These are phyloP conservation scores for Pluvialis apricaria DNA, from an alignment of 2,113 vertebrate species.

Conservation along the genomic window DNA sequence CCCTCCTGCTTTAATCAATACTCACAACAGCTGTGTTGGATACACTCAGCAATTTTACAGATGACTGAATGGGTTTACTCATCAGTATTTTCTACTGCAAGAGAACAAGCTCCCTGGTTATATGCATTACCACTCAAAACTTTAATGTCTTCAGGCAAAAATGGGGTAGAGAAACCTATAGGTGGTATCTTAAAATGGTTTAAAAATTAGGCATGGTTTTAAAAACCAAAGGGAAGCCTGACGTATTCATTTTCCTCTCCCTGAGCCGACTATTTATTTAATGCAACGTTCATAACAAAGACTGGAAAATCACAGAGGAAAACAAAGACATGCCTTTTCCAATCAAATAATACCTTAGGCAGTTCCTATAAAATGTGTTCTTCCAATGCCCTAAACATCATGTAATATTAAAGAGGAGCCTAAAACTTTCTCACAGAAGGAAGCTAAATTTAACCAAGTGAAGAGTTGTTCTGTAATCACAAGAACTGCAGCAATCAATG, in stretches of 20 bases:
- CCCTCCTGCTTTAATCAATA: conserved; percentile 23
- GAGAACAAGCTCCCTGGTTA: neutral
- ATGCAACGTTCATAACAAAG: conserved; percentile 12
- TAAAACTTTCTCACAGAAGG: conserved; percentile 22
- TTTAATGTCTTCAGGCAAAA: neutral
- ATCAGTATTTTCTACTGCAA: conserved; percentile 29
- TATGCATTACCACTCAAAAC: neutral
- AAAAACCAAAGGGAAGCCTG: conserved; percentile 6
- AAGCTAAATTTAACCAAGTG: conserved; percentile 21
- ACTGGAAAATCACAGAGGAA: conserved; percentile 18
- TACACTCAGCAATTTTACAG: conserved; percentile 3
- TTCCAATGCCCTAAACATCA: conserved; percentile 16
- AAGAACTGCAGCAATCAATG: conserved; percentile 32
- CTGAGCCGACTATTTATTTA: neutral
- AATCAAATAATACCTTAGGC: conserved; percentile 17
- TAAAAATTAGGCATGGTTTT: neutral
- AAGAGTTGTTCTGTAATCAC: conserved; percentile 35
- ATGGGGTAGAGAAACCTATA: neutral
- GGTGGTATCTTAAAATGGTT: neutral
- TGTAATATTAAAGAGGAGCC: conserved; percentile 38
- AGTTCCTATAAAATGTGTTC: neutral
- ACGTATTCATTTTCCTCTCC: neutral
- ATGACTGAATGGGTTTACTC: neutral
- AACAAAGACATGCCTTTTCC: conserved; percentile 22
- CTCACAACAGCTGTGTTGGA: conserved; percentile 2